phyloP scores from a whole-genome alignment of 2,797 vertebrate species.

The Limnodromus scolopaceus region DNA sequence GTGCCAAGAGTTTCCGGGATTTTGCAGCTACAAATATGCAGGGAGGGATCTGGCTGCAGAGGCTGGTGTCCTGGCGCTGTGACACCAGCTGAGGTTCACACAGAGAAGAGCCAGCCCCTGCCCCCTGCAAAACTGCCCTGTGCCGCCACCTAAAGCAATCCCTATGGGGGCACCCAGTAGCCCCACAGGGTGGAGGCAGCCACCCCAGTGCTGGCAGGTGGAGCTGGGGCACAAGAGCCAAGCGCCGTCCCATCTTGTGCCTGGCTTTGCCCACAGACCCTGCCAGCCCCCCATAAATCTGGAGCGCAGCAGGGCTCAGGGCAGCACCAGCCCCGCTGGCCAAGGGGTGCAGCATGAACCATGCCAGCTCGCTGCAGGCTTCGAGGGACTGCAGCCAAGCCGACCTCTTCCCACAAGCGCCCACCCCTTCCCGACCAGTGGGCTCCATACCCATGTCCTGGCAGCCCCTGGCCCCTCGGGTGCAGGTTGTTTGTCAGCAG shows the following conservation, averaged over 20 bases:
- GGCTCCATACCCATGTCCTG: rapidly evolving
- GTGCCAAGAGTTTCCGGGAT: neutral
- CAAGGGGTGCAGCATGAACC: rapidly evolving
- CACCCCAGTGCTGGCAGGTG: neutral
- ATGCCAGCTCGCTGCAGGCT: neutral
- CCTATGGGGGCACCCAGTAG: neutral
- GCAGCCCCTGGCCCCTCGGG: neutral
- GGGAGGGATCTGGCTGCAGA: neutral
- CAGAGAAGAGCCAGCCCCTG: neutral
- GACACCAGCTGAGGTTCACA: neutral
- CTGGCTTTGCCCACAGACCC: neutral
- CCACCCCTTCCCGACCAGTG: neutral
- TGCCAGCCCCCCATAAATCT: neutral
- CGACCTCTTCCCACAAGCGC: neutral
- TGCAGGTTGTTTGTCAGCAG: neutral
- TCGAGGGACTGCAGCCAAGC: neutral
- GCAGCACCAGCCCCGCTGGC: neutral
- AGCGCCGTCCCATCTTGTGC: no score
- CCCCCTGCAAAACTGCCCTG: no score
- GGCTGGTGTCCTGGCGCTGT: rapidly evolving
- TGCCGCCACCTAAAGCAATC: neutral
- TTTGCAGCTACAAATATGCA: neutral
- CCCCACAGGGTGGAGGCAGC: neutral
- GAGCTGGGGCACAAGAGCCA: rapidly evolving
- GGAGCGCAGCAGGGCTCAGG: rapidly evolving